phyloP scores from a whole-genome alignment of 2,888 invertebrate genomes.

The Drosophila mulleri region DNA sequence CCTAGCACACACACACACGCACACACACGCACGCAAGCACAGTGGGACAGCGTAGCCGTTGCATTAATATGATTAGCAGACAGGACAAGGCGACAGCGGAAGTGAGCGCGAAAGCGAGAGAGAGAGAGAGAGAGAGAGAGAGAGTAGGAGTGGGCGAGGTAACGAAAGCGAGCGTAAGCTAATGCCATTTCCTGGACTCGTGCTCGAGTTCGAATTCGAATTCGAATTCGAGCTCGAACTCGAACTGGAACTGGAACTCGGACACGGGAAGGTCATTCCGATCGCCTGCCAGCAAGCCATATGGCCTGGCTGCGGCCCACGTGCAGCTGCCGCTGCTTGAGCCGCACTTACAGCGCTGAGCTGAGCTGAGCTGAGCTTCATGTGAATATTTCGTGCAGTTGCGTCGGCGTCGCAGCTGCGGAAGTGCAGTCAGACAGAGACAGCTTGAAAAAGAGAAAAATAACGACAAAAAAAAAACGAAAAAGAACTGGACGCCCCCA shows the following conservation, averaged over 20 bases:
- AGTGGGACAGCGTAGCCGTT: constrained; percentile 40
- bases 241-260: constrained; percentile 23
- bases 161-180: constrained; percentile 27
- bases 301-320: constrained; percentile 58
- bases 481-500: constrained; percentile 29
- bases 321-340: constrained; percentile 47
- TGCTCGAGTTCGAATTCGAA: no score
- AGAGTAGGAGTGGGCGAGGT: background rate
- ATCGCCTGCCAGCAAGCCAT: constrained; percentile 61
- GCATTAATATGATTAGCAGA: constrained; percentile 77
- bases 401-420: constrained; percentile 51
- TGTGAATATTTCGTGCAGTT: constrained; percentile 43
- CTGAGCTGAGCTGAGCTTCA: constrained; percentile 9
- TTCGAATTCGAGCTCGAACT: constrained; percentile 8
- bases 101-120: constrained; percentile 14
- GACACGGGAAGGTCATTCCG: constrained; percentile 59
- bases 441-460: background rate
- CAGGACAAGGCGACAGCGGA: constrained; percentile 20
- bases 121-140: constrained; percentile 1
- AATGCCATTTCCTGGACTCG: constrained; percentile 71
- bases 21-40: constrained; percentile 21
- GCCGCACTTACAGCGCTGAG: constrained; percentile 23
- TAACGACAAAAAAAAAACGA: background rate
- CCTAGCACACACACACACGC: constrained; percentile 34
- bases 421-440: constrained; percentile 59